Percentiles rank a stretch among this genome's conserved stretches.
Conservation (phyloP, 2,113 vertebrate species). For the Campylorhamphus procurvoides region DNA sequence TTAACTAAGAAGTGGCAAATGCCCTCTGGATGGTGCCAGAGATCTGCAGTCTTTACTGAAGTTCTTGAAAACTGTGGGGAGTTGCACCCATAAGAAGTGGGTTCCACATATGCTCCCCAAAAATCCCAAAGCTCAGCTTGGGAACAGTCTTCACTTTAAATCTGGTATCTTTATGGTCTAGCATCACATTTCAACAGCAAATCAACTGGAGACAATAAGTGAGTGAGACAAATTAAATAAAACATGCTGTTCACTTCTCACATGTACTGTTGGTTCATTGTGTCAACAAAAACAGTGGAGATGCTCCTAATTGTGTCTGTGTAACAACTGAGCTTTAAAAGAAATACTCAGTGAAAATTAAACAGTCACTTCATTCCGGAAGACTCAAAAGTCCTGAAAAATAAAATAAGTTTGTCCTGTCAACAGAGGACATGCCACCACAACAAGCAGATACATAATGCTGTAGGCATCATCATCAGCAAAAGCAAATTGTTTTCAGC, state of each 20-base stretch:
- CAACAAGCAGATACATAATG: background rate
- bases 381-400: background rate
- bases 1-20: background rate
- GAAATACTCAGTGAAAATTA: background rate
- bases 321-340: background rate
- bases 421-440: background rate
- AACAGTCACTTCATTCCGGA: background rate
- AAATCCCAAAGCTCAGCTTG: background rate
- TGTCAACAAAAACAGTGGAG: background rate
- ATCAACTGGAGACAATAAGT: background rate
- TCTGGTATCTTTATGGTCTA: background rate
- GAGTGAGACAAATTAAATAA: background rate
- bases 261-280: background rate
- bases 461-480: background rate
- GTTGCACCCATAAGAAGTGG: background rate
- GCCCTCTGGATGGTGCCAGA: conserved; percentile 10
- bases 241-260: background rate
- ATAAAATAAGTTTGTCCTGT: background rate
- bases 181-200: background rate
- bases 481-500: background rate
- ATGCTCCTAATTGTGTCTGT: background rate
- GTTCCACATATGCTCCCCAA: background rate
- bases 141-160: background rate
- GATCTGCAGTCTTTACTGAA: background rate
- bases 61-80: background rate